A percentile compares a stretch with the other conserved stretches of the same genome.
Conservation (phyloP, 2,797 vertebrate species). For the Ptychobarbus kaznakovi region DNA sequence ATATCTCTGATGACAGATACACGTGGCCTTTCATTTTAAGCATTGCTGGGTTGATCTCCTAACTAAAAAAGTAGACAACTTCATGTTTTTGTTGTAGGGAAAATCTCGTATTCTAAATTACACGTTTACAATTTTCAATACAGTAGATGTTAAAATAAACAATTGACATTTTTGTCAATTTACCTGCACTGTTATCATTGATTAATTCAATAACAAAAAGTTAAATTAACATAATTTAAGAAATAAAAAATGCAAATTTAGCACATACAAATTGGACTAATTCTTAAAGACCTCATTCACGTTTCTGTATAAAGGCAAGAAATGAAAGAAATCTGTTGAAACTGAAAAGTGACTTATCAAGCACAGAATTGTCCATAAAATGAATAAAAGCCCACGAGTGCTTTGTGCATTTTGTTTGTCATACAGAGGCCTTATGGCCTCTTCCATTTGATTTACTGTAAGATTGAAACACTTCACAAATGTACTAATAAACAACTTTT, state of each 20-base stretch:
- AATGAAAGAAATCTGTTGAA: background rate
- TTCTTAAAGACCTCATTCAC: background rate
- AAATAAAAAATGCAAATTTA: background rate
- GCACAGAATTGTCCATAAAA: background rate
- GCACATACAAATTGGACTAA: background rate
- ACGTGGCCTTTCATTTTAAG: background rate
- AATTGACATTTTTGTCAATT: background rate
- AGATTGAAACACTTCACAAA: background rate
- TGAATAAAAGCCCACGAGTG: background rate
- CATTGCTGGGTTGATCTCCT: background rate
- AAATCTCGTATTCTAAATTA: background rate
- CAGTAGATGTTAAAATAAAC: background rate
- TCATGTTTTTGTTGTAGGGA: background rate
- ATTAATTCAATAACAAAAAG: background rate
- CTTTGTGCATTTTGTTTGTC: background rate
- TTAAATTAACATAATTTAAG: background rate
- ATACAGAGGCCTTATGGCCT: background rate
- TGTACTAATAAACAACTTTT: background rate
- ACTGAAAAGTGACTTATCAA: background rate
- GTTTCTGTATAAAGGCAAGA: background rate
- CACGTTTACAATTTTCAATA: background rate
- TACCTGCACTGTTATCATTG: background rate
- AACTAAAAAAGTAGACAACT: background rate
- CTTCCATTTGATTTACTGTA: background rate
- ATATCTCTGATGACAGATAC: background rate